Evolutionary conservation across 2,113 vertebrate genomes (phyloP).

Genomic region (Tringa solitaria): DNA sequence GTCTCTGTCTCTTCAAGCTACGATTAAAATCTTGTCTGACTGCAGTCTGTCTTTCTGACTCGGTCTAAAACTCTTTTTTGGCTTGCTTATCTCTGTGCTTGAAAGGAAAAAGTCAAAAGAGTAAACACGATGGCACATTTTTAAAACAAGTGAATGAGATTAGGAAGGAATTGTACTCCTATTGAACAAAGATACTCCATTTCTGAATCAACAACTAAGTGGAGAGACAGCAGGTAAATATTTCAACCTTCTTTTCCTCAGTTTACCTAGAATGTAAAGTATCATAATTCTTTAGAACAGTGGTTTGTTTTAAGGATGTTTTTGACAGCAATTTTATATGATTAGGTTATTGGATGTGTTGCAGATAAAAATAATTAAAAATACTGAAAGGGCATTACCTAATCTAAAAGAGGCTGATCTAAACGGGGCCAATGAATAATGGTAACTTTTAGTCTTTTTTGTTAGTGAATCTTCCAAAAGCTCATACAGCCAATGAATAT

Average conservation of each 20-base stretch:
- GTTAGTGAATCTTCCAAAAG: background rate
- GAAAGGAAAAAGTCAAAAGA: background rate
- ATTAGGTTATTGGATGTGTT: background rate
- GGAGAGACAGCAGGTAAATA: background rate
- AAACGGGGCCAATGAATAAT: background rate
- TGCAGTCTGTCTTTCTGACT: background rate
- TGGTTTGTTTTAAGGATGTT: background rate
- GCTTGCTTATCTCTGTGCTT: background rate
- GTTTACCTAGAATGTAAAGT: background rate
- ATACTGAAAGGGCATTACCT: background rate
- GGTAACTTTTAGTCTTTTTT: background rate
- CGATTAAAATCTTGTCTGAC: background rate
- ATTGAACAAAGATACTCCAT: background rate
- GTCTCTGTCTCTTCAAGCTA: background rate
- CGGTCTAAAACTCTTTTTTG: background rate
- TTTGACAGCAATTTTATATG: background rate
- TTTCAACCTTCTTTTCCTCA: background rate
- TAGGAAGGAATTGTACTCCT: background rate
- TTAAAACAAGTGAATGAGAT: background rate
- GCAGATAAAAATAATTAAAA: background rate
- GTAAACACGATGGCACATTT: background rate
- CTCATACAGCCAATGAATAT: background rate
- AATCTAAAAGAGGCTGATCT: background rate
- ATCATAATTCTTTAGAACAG: background rate
- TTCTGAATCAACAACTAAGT: background rate